phyloP scores from a whole-genome alignment of 2,797 vertebrate genomes.

The Setipinna tenuifilis region DNA sequence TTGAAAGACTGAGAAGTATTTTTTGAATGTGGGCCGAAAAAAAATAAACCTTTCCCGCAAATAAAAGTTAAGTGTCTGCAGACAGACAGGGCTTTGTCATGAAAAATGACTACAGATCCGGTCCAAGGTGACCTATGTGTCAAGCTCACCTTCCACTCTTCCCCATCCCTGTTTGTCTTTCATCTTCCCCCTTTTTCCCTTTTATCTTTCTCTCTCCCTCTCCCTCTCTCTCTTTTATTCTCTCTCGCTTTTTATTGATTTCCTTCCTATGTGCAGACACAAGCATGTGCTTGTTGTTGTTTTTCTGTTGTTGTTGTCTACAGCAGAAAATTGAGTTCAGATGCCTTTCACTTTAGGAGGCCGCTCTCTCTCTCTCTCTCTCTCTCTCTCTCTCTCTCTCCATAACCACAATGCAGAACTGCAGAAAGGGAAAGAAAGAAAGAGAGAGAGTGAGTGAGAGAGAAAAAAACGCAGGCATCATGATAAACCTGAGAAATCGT shows the following conservation, averaged over 20 bases:
- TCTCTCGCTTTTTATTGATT: conserved; percentile 70
- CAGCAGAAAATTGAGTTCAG: conserved; percentile 75
- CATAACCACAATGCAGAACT: conserved; percentile 36
- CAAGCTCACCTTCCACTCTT: not conserved
- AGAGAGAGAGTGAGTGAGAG: conserved; percentile 58
- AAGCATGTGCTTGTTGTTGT: conserved; percentile 67
- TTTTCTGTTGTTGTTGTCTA: conserved; percentile 62
- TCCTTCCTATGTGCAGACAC: conserved; percentile 73
- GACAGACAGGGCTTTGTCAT: not conserved
- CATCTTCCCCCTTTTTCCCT: conserved; percentile 35
- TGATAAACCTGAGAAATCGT: not conserved
- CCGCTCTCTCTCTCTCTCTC: conserved; percentile 21
- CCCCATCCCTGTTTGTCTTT: conserved; percentile 19
- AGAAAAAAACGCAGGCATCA: conserved; percentile 8
- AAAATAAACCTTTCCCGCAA: not conserved
- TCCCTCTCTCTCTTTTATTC: conserved; percentile 24
- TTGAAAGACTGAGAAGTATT: not conserved
- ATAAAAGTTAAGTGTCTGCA: not conserved
- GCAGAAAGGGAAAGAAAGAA: not conserved
- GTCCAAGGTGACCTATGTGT: not conserved
- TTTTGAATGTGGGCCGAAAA: not conserved
- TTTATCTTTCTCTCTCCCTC: conserved; percentile 67
- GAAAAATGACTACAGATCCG: not conserved
- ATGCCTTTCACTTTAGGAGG: conserved; percentile 68
- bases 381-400: not conserved